Evolutionary conservation across 2,888 invertebrate genomes (phyloP).

Genomic region (Metellina segmentata): DNA sequence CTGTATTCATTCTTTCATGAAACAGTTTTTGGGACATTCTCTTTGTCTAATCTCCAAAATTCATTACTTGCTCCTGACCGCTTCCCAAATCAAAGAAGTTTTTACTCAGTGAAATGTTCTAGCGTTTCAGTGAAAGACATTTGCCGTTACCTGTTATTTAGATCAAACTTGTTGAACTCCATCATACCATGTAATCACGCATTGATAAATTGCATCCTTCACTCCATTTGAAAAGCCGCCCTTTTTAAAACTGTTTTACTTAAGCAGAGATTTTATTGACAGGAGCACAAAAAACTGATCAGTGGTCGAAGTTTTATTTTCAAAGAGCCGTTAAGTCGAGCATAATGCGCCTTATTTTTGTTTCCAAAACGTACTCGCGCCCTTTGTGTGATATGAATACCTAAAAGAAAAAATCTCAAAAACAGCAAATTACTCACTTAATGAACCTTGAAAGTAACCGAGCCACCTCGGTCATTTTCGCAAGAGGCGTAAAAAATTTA

Average conservation of each 20-base stretch:
- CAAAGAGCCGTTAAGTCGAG: conserved; percentile 18
- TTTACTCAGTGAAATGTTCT: too few species aligned
- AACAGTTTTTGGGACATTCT: too few species aligned
- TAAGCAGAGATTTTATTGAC: conserved; percentile 15
- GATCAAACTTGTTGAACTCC: conserved; percentile 32
- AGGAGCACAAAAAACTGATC: conserved; percentile 17
- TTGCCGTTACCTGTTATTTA: neutral
- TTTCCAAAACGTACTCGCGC: conserved; percentile 7
- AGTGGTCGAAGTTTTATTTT: conserved; percentile 11
- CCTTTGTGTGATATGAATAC: conserved; percentile 27
- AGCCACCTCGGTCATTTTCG: conserved; percentile 22
- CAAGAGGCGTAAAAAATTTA: conserved; percentile 39
- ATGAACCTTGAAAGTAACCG: conserved; percentile 42
- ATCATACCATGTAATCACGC: neutral
- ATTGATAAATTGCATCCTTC: conserved; percentile 37
- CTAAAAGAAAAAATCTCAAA: conserved; percentile 29
- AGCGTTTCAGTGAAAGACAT: neutral
- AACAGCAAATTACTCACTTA: conserved; percentile 45
- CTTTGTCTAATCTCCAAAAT: too few species aligned
- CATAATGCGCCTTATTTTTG: conserved; percentile 14
- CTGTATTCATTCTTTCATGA: too few species aligned
- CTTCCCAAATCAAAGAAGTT: too few species aligned
- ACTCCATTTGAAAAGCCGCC: conserved; percentile 1
- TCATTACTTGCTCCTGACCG: too few species aligned
- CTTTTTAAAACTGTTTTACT: conserved; percentile 14